Conservation (phyloP, 2,888 invertebrate genomes). For the Tubiluchus corallicola region DNA sequence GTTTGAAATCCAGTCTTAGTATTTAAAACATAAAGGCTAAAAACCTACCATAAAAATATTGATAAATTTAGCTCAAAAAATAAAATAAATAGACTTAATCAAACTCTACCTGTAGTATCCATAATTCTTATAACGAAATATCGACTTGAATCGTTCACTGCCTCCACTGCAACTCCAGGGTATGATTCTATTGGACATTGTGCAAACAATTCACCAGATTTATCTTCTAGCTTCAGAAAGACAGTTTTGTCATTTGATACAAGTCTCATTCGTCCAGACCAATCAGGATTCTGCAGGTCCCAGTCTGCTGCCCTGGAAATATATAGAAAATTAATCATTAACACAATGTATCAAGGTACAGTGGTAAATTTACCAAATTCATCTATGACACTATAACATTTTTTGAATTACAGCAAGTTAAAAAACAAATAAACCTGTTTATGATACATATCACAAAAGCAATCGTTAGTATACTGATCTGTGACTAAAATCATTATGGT, state of each 20-base stretch:
- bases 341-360: too few species aligned
- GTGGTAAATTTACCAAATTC: too few species aligned
- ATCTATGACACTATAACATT: too few species aligned
- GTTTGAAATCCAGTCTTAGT: too few species aligned
- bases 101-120: conserved; percentile 68
- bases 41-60: not conserved
- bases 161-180: conserved; percentile 81
- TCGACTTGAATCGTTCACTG: conserved; percentile 89
- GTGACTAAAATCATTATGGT: too few species aligned
- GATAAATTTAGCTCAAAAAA: not conserved
- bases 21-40: too few species aligned
- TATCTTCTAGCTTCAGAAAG: conserved; percentile 85
- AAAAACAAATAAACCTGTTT: too few species aligned
- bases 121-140: conserved; percentile 90
- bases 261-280: conserved; percentile 88
- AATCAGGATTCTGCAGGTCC: conserved; percentile 93
- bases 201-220: conserved; percentile 72
- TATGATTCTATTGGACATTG: conserved; percentile 86
- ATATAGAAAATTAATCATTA: too few species aligned
- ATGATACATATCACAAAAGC: not conserved
- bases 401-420: too few species aligned
- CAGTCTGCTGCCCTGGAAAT: conserved; percentile 82
- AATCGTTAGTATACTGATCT: too few species aligned
- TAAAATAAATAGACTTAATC: not conserved
- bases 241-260: conserved; percentile 71